Evolutionary conservation across 2,113 vertebrate genomes (phyloP).

Genomic region (Archocentrus centrarchus): DNA sequence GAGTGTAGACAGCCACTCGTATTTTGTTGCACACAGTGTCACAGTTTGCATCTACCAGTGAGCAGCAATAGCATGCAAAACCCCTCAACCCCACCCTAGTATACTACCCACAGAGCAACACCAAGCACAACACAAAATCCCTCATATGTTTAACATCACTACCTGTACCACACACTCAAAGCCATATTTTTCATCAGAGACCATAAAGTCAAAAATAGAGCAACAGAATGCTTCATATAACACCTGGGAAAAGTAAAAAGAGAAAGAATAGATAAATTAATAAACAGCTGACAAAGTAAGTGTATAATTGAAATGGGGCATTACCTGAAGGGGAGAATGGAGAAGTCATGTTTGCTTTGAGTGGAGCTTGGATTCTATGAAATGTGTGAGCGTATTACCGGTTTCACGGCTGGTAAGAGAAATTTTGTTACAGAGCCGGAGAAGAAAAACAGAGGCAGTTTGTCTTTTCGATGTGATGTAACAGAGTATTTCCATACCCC

Average conservation of each 20-base stretch:
- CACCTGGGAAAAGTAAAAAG: background rate
- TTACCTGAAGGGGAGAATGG: conserved; percentile 21
- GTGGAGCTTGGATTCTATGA: conserved; percentile 11
- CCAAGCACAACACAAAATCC: conserved; percentile 23
- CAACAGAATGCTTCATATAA: background rate
- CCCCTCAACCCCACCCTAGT: background rate
- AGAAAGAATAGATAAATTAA: background rate
- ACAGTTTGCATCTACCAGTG: conserved; percentile 1
- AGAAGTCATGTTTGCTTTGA: conserved; percentile 19
- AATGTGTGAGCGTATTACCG: conserved; percentile 38
- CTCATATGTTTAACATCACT: conserved; percentile 17
- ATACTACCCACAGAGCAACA: background rate
- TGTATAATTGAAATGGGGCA: conserved; percentile 1
- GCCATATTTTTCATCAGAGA: background rate
- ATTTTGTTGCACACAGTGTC: conserved; percentile 4
- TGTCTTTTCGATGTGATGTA: conserved; percentile 46
- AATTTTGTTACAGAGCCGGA: conserved; percentile 36
- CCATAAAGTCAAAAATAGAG: background rate
- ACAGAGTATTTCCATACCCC: conserved; percentile 29
- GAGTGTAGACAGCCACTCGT: background rate
- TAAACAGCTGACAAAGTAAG: background rate
- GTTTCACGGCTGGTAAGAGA: conserved; percentile 33
- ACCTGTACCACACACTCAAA: conserved; percentile 10
- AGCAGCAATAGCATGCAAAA: conserved; percentile 26
- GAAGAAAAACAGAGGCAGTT: conserved; percentile 44